phyloP scores from a whole-genome alignment of 2,113 vertebrate genomes.

The Crotalus tigris region DNA sequence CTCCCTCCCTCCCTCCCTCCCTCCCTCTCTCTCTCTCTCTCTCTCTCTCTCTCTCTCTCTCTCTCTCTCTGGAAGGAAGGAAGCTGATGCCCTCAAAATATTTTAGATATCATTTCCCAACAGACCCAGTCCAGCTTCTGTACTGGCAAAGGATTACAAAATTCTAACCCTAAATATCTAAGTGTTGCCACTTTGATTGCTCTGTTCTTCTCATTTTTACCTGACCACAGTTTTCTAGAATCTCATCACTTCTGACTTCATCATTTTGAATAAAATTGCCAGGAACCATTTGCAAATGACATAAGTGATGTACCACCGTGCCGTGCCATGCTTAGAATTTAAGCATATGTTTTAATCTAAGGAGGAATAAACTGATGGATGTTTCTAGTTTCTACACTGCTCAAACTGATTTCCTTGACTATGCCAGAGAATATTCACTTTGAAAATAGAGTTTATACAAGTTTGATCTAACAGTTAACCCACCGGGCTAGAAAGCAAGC shows the following conservation, averaged over 20 bases:
- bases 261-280: neutral
- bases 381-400: neutral
- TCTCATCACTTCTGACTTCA: neutral
- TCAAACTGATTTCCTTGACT: neutral
- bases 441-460: too few relatives aligned
- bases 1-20: neutral
- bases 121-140: neutral
- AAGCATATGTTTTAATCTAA: neutral
- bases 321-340: neutral
- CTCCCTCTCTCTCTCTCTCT: neutral
- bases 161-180: neutral
- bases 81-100: neutral
- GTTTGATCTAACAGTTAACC: too few relatives aligned
- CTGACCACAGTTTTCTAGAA: neutral
- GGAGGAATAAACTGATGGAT: neutral
- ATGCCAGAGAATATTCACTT: neutral
- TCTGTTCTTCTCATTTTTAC: neutral
- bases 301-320: neutral
- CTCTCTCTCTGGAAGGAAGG: too few relatives aligned
- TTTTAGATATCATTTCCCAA: neutral
- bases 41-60: neutral
- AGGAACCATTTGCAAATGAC: neutral
- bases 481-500: neutral
- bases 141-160: neutral
- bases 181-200: neutral